Base-by-base conservation (phyloP, 2,113 vertebrate species). In the Chaenogobius annularis region DNA sequence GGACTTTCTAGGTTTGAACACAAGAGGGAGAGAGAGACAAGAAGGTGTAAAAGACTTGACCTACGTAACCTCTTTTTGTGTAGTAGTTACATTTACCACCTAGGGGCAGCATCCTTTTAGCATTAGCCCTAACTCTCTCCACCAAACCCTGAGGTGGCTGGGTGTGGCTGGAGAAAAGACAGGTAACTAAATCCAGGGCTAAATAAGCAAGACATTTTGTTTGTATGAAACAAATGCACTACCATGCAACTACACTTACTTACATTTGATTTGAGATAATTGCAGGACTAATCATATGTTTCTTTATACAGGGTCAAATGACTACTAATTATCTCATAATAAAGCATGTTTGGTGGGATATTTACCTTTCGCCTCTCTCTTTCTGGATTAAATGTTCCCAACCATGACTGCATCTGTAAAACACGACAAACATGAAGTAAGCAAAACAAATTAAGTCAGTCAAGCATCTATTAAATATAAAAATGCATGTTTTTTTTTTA, bases 351-450 rank as follows among this genome's bases (percentile, higher is more conserved):
- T 17, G 72, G 26, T 64, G 65, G 63, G 47, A 23, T 50, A 75
- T 83, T 73, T 91, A 90, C 94, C 93, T 94, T 78, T 48, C 91
- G 72, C 70, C 91, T 87, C 88, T 93, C 92, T 84, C 92, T 88
- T 83, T 89, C 91, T 15, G 92, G 93, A 88, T 95, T 94, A 92
- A 91, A 89, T 40, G 93, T 92, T 87, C 92, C 84, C 78, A 86
- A 82, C 89, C 90, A 93, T 17, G 93, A 93, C 90, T 93, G 92
- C 91, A 93, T 90, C 86, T 90, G 69, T 43, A 74, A 78, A 62
- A 92, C 73, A 84, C 48, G 77, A 23, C 11, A 66, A 64, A 52
- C 35, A 70, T 74, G 61, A 59, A 22, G 52, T 82, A 50, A 82
- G 50, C 7, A 54, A 10, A 54, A 54, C 50, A 54, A 54, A 54